Conservation (phyloP, 2,888 invertebrate genomes). For the Brenthis hecate region DNA sequence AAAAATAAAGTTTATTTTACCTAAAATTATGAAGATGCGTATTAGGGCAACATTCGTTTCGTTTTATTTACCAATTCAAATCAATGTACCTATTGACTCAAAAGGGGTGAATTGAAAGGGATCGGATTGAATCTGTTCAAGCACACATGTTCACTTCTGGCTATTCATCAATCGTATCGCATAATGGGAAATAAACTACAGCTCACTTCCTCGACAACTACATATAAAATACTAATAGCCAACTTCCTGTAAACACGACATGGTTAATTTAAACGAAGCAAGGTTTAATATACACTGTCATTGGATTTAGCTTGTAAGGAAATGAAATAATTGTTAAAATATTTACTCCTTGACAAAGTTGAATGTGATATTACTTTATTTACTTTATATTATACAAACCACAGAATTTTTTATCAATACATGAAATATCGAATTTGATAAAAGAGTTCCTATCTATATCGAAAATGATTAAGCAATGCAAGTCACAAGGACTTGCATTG, state of each 20-base stretch:
- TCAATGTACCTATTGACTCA: constrained; percentile 65
- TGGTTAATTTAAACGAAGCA: constrained; percentile 21
- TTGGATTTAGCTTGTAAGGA: constrained; percentile 20
- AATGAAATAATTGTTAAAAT: not conserved
- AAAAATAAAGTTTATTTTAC: not conserved
- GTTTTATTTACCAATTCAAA: constrained; percentile 74
- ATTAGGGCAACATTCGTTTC: constrained; percentile 27
- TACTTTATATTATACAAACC: no score
- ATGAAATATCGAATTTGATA: constrained; percentile 8
- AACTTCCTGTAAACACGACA: constrained; percentile 36
- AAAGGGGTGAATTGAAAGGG: constrained; percentile 47
- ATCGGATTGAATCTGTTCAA: constrained; percentile 40
- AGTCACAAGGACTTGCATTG: not conserved
- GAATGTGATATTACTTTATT: no score
- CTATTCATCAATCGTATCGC: constrained; percentile 76
- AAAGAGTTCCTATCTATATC: not conserved
- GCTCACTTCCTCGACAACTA: constrained; percentile 61
- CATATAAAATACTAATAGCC: constrained; percentile 41
- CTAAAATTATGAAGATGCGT: not conserved
- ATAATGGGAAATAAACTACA: constrained; percentile 70
- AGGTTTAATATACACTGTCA: constrained; percentile 21
- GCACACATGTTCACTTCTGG: constrained; percentile 58
- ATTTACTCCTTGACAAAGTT: no score
- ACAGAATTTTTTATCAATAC: not conserved
- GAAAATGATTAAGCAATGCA: no score